Percentiles rank a stretch among this genome's conserved stretches.
These are phyloP conservation scores for Dromaius novaehollandiae DNA, from an alignment of 2,113 vertebrate species.

Conservation along the genomic window DNA sequence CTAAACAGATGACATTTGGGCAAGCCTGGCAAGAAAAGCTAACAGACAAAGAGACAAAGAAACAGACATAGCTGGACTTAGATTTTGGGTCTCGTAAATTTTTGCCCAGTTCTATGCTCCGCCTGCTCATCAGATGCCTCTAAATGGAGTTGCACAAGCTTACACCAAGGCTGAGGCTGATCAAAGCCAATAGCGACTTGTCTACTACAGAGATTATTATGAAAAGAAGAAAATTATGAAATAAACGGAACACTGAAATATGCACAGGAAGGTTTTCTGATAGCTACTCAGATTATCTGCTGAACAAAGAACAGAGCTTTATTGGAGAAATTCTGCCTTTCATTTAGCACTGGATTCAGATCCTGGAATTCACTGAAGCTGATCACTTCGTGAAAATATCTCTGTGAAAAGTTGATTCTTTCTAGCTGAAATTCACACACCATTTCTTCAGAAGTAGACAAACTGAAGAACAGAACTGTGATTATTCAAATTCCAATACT, in stretches of 20 bases:
- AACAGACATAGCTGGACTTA: neutral
- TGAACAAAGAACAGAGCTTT: neutral
- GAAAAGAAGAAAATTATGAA: neutral
- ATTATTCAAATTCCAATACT: neutral
- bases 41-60: neutral
- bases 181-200: neutral
- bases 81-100: neutral
- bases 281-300: neutral
- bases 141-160: neutral
- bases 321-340: neutral
- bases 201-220: neutral
- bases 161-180: neutral
- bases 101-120: neutral
- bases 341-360: neutral
- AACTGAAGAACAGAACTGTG: neutral
- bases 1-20: neutral
- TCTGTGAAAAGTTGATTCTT: neutral
- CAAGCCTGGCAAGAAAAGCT: neutral
- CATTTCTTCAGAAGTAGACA: neutral
- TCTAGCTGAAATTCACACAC: neutral
- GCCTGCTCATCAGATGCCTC: neutral
- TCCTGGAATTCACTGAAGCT: neutral
- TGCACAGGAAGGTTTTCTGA: neutral
- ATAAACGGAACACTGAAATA: neutral
- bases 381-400: neutral